A percentile compares a stretch with the other conserved stretches of the same genome.
These are phyloP conservation scores for Chironomus tentans DNA, from an alignment of 2,888 invertebrate species.

Conservation along the genomic window DNA sequence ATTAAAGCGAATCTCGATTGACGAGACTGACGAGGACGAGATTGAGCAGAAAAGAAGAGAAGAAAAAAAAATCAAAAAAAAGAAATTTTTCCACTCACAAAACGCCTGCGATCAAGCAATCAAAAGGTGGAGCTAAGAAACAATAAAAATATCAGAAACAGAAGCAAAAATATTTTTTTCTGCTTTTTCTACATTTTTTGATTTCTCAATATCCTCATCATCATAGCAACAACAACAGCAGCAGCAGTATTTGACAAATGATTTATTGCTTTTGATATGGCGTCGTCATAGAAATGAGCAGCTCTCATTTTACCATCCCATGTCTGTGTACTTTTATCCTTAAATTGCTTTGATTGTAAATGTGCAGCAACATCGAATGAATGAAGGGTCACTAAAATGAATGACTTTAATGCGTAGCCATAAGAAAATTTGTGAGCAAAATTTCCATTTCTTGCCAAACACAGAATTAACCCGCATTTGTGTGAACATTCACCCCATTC, in stretches of 20 bases:
- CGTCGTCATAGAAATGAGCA: constrained; percentile 10
- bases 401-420: too few relatives aligned
- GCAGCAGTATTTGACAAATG: constrained; percentile 12
- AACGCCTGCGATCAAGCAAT: constrained; percentile 17
- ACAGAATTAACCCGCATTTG: too few relatives aligned
- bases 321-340: background rate
- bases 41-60: background rate
- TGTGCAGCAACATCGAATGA: background rate
- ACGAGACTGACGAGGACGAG: background rate
- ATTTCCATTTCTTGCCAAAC: too few relatives aligned
- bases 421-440: too few relatives aligned
- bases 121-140: constrained; percentile 22
- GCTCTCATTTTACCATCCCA: background rate
- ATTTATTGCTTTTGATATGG: constrained; percentile 17
- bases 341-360: background rate
- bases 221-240: background rate
- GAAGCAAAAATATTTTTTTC: background rate
- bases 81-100: background rate
- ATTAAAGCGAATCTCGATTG: background rate
- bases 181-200: background rate
- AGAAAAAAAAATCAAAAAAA: background rate
- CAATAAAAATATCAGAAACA: constrained; percentile 17
- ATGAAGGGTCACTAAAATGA: too few relatives aligned
- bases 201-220: background rate
- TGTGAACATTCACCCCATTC: too few relatives aligned